Evolutionary conservation across 2,113 vertebrate genomes (phyloP).

Genomic region (Halcyon malimbica): DNA sequence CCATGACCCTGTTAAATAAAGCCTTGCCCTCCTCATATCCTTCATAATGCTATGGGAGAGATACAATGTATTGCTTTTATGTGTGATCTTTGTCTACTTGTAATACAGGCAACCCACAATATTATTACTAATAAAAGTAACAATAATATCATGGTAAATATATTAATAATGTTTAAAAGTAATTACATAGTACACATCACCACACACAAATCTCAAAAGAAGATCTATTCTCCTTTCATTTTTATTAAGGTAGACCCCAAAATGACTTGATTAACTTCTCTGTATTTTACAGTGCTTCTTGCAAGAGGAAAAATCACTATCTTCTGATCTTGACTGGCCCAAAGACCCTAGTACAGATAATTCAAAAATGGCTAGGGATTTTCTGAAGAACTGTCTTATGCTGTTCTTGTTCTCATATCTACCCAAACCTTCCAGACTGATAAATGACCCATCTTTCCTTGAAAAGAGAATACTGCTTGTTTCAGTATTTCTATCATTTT

Average conservation of each 20-base stretch:
- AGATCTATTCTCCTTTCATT: neutral
- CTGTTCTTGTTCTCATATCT: neutral
- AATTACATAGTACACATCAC: neutral
- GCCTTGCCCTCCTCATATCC: neutral
- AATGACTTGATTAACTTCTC: neutral
- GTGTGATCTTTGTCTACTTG: slow-evolving; percentile 18
- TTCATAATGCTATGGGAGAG: neutral
- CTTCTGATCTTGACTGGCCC: neutral
- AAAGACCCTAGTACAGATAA: neutral
- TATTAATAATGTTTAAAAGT: slow-evolving; percentile 1
- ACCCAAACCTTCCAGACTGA: neutral
- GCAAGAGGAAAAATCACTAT: neutral
- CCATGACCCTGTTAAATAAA: slow-evolving; percentile 30
- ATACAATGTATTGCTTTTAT: neutral
- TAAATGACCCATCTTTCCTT: neutral
- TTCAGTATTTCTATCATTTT: neutral
- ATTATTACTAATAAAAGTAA: slow-evolving; percentile 29
- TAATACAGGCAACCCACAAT: neutral
- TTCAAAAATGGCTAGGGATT: neutral
- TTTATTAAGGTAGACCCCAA: slow-evolving; percentile 15
- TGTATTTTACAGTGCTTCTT: neutral
- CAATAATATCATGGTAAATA: slow-evolving; percentile 3
- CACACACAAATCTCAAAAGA: neutral
- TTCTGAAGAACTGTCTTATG: neutral
- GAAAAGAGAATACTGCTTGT: neutral